Base-by-base conservation (phyloP, 2,113 vertebrate genomes). In the Silurus meridionalis region DNA sequence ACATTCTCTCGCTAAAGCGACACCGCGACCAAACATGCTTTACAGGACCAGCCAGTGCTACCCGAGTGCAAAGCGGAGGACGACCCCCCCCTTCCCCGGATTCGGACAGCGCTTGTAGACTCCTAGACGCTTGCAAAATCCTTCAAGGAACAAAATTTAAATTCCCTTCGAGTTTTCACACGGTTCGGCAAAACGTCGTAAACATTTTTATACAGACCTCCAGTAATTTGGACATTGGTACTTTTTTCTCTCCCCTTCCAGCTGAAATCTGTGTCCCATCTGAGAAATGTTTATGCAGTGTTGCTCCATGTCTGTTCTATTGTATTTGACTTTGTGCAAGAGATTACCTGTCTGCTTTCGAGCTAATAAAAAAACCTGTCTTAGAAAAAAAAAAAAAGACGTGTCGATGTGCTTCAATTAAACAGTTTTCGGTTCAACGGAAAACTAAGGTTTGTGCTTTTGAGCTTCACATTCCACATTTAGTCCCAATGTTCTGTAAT, bases 1-100 rank as follows among this genome's bases (percentile, higher is more conserved):
- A 99, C 98, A 0, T 99, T 99, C 93, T 92, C 95, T 91, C 98
- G 98, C 92, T 99, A 96, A 95, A 86, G 87, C 84, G 11, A 80
- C 83, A 17, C 83, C 11, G 85, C 89, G 69, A 85, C 55, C 80
- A 71, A 52, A 60, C 46, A 28, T 10, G 5, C 72, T 23, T 37
- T 60, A 77, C 48, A 63, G 85, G 86, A 89, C 81, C 81, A 84
- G 57, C 88, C 91, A 57, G 83, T 57, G 83, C 89, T 87, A 90
- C 85, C 91, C 83, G 52, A 87, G 80, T 78, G 90, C 91, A 85
- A 88, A 85, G 89, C 58, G 84, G 90, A 92, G 91, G 60, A 89
- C 91, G 91, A 83, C 88, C 69, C 86, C 37, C 37, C 37, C 37
- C 37, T 3, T 37, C 37, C 37, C 91, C 78, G 88, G 14, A 61